Evolutionary conservation across 2,113 vertebrate species (phyloP).

Genomic region (Arizona elegans): DNA sequence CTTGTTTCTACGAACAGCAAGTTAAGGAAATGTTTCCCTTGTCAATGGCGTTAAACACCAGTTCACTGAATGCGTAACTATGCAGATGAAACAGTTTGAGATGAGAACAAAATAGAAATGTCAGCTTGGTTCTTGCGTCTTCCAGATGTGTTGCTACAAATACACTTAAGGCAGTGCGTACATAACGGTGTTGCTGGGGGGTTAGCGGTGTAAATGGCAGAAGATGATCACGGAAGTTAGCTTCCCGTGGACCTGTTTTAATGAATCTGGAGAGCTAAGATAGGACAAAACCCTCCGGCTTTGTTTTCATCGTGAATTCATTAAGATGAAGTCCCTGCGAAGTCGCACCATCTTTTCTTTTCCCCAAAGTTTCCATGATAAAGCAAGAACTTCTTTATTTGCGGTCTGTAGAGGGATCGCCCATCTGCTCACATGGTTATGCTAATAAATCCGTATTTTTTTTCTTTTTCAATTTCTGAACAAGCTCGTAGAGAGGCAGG

Average conservation of each 20-base stretch:
- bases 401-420: neutral
- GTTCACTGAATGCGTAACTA: neutral
- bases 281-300: neutral
- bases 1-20: neutral
- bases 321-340: neutral
- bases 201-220: neutral
- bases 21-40: neutral
- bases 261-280: neutral
- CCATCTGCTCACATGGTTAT: neutral
- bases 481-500: neutral
- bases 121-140: neutral
- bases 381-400: neutral
- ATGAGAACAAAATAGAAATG: neutral
- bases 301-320: neutral
- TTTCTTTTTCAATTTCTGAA: neutral
- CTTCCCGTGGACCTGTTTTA: neutral
- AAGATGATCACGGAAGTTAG: neutral
- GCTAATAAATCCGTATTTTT: neutral
- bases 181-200: neutral
- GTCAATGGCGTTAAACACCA: neutral
- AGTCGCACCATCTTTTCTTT: neutral
- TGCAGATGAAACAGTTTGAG: neutral
- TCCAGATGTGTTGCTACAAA: neutral
- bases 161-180: neutral
- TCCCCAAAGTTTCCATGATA: neutral